Conservation (phyloP, 2,888 invertebrate species). For the Calliscelio sp. region DNA sequence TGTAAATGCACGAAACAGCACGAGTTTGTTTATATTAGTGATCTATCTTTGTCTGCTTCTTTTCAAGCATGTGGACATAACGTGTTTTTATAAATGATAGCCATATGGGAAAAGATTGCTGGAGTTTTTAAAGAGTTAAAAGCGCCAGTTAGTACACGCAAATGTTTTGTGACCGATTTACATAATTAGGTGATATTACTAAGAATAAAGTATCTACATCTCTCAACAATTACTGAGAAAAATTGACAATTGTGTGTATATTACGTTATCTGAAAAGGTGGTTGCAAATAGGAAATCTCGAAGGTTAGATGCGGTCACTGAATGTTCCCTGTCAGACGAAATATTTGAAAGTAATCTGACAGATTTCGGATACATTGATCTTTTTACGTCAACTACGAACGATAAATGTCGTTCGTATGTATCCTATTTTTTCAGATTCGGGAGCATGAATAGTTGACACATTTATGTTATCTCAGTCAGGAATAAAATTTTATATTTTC, state of each 20-base stretch:
- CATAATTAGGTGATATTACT: conserved; percentile 39
- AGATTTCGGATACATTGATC: conserved; percentile 5
- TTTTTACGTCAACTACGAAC: neutral
- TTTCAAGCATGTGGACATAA: too few species aligned
- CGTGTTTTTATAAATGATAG: too few species aligned
- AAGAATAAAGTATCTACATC: conserved; percentile 20
- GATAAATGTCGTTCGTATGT: neutral
- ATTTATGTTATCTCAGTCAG: too few species aligned
- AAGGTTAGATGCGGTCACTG: neutral
- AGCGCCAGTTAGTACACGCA: neutral
- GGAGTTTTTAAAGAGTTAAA: too few species aligned
- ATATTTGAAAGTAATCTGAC: neutral
- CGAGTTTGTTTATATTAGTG: too few species aligned
- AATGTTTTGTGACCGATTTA: neutral
- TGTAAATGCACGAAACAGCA: too few species aligned
- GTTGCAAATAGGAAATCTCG: conserved; percentile 6
- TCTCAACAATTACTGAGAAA: neutral
- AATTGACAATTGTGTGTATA: conserved; percentile 7
- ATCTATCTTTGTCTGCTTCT: too few species aligned
- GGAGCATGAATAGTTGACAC: too few species aligned
- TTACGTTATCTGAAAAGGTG: neutral
- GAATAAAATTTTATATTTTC: neutral
- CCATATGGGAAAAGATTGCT: too few species aligned
- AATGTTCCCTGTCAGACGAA: neutral
- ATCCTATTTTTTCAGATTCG: too few species aligned